These are phyloP conservation scores for Lagocephalus sceleratus DNA, from an alignment of 2,797 vertebrate genomes.

Conservation along the genomic window DNA sequence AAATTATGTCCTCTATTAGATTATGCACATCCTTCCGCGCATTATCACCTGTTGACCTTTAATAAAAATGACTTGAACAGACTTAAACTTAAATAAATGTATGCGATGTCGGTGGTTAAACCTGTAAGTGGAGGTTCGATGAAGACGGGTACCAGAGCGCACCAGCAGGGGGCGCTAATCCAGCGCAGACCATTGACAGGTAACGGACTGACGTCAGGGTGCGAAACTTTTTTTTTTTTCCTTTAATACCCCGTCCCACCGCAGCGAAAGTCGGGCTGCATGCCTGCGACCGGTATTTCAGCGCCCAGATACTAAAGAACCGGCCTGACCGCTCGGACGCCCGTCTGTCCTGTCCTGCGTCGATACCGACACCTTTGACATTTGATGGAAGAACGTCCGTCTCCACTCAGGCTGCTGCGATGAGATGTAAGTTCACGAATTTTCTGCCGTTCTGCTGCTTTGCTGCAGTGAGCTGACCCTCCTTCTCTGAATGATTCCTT, in stretches of 20 bases:
- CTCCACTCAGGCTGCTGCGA: slow-evolving; percentile 46
- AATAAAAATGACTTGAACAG: no score
- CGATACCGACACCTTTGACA: slow-evolving; percentile 7
- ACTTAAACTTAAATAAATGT: no score
- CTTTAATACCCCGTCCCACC: no score
- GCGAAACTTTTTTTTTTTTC: no score
- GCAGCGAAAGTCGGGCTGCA: slow-evolving; percentile 1
- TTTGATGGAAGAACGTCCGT: slow-evolving; percentile 35
- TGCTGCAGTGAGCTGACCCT: not conserved
- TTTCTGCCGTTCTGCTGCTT: not conserved
- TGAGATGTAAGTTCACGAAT: slow-evolving; percentile 59
- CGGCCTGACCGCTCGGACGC: slow-evolving; percentile 7
- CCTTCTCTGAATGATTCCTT: not conserved
- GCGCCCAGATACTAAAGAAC: slow-evolving; percentile 4
- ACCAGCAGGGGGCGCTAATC: slow-evolving; percentile 43
- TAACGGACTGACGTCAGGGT: no score
- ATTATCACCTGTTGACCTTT: no score
- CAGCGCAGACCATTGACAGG: not conserved
- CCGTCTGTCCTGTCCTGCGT: not conserved
- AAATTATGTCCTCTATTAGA: no score
- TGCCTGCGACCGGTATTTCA: slow-evolving; percentile 16
- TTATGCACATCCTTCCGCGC: no score
- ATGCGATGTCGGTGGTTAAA: no score
- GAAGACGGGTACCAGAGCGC: not conserved
- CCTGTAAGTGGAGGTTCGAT: not conserved